phyloP scores from a whole-genome alignment of 2,797 vertebrate genomes.

The Okamejei kenojei region DNA sequence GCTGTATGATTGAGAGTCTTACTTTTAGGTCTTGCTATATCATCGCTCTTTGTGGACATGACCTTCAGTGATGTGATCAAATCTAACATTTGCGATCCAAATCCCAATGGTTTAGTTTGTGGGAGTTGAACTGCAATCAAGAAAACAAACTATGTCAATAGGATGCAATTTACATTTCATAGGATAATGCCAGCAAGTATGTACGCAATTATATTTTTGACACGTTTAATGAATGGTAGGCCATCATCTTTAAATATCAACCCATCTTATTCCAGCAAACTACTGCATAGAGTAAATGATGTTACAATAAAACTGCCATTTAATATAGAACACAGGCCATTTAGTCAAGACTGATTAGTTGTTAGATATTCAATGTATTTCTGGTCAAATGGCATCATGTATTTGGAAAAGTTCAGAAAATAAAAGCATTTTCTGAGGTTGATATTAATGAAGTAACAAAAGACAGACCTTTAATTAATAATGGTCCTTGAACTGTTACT shows the following conservation, averaged over 20 bases:
- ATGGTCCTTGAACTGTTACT: background rate
- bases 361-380: background rate
- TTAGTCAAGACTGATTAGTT: too few species aligned
- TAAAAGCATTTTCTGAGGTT: background rate
- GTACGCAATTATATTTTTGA: background rate
- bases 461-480: background rate
- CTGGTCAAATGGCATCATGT: background rate
- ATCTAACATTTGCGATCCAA: background rate
- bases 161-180: background rate
- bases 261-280: background rate
- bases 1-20: background rate
- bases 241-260: background rate
- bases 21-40: background rate
- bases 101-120: background rate
- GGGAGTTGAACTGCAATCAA: background rate
- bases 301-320: background rate
- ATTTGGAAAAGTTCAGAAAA: background rate
- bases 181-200: background rate
- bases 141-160: background rate
- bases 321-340: background rate
- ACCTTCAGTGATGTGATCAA: background rate
- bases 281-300: background rate
- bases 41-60: background rate
- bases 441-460: background rate
- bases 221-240: background rate